Evolutionary conservation across 2,113 vertebrate genomes (phyloP), one percentile per base, ranked within the genome.

Genomic region (Psittacula cyanocephala): DNA sequence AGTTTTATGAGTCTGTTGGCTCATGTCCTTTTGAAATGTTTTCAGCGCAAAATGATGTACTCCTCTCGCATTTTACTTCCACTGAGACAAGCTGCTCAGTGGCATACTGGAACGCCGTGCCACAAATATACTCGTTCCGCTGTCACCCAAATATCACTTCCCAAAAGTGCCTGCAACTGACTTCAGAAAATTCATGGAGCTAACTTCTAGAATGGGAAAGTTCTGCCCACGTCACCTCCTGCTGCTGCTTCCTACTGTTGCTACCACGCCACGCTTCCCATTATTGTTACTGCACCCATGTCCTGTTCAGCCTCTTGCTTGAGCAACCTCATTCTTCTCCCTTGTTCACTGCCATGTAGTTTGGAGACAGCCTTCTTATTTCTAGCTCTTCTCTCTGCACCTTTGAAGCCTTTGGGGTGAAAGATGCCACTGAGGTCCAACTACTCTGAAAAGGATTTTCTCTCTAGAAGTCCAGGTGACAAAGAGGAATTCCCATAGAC

Each of bases 21-120:
- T 96, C 31, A 0, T 95, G 92, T 97, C 92, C 92, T 96, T 95
- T 96, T 95, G 89, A 87, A 92, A 96, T 90, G 93, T 70, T 94
- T 96, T 93, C 87, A 35, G 49, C 94, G 80, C 74, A 93, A 91
- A 96, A 89, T 93, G 65, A 91, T 87, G 76, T 62, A 90, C 68
- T 88, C 88, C 89, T 76, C 37, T 95, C 72, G 44, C 82, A 87
- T 85, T 84, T 96, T 94, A 78, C 63, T 88, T 91, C 55, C 92
- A 46, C 49, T 3, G 55, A 77, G 94, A 87, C 69, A 96, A 92
- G 86, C 72, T 95, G 86, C 82, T 88, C 18, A 0, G 47, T 89
- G 62, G 85, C 86, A 64, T 78, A 72, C 35, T 22, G 74, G 39
- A 52, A 70, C 86, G 84, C 78, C 35, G 25, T 17, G 37, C 90